A percentile compares a stretch with the other conserved stretches of the same genome.
Conservation (phyloP, 2,888 invertebrate genomes). For the Fragum sueziense region DNA sequence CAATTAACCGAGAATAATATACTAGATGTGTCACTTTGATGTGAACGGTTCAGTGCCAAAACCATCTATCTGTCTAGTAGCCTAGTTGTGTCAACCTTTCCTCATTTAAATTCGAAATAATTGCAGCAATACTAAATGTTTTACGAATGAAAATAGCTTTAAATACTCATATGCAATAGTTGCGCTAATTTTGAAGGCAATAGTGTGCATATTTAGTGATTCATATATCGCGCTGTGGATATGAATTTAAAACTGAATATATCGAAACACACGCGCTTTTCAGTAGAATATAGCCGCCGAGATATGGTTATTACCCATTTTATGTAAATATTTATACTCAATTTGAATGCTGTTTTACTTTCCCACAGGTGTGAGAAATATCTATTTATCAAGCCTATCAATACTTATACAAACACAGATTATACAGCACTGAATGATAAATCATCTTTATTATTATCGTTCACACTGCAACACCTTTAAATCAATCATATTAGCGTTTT, state of each 20-base stretch:
- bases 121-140: no score
- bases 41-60: neutral
- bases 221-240: no score
- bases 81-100: neutral
- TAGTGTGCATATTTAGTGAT: no score
- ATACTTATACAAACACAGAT: conserved; percentile 34
- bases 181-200: no score
- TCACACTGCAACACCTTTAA: conserved; percentile 6
- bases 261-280: conserved; percentile 1
- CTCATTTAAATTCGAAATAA: no score
- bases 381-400: conserved; percentile 15
- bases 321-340: conserved; percentile 54
- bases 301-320: conserved; percentile 25
- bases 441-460: conserved; percentile 39
- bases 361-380: conserved; percentile 43
- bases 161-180: no score
- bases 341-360: conserved; percentile 26
- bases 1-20: conserved; percentile 17
- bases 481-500: conserved; percentile 24
- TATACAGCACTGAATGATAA: conserved; percentile 34
- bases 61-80: neutral
- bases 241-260: no score
- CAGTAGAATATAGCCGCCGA: neutral
- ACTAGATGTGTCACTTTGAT: conserved; percentile 1
- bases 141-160: no score